Evolutionary conservation across 1,140 invertebrate genomes (phyloP).

Genomic region (Lordiphosa collinella): DNA sequence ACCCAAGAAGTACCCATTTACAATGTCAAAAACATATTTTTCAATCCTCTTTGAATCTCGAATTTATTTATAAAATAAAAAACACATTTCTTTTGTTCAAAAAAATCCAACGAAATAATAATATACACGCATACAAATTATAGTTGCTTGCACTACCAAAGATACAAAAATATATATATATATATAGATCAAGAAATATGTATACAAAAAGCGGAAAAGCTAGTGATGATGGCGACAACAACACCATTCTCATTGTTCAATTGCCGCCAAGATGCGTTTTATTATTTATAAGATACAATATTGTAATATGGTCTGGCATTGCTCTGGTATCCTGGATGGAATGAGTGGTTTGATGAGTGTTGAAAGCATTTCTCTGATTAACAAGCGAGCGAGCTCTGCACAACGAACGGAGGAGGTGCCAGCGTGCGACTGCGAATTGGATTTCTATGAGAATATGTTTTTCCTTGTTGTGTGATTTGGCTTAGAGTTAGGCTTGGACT

Average conservation of each 20-base stretch:
- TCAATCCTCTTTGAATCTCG: slow-evolving; percentile 53
- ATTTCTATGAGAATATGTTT: slow-evolving; percentile 49
- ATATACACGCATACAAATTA: slow-evolving; percentile 46
- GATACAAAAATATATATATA: slow-evolving; percentile 27
- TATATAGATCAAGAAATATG: slow-evolving; percentile 3
- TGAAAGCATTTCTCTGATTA: not conserved
- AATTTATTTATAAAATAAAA: slow-evolving; percentile 77
- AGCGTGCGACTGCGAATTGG: slow-evolving; percentile 44
- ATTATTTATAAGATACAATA: not conserved
- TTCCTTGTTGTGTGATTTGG: slow-evolving; percentile 45
- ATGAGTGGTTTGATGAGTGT: too few species aligned
- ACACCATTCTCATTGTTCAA: not conserved
- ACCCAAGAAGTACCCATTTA: too few species aligned
- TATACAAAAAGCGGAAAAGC: slow-evolving; percentile 3
- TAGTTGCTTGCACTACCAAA: slow-evolving; percentile 46
- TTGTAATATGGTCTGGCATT: too few species aligned
- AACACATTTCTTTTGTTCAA: slow-evolving; percentile 67
- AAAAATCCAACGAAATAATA: slow-evolving; percentile 67
- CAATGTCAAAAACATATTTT: too few species aligned
- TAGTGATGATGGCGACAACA: not conserved
- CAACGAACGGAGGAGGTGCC: slow-evolving; percentile 1
- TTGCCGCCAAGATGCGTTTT: not conserved
- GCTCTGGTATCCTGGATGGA: too few species aligned
- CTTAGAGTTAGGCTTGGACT: slow-evolving; percentile 69
- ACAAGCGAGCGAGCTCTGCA: not conserved